Percentiles rank a stretch among this genome's conserved stretches.
Evolutionary conservation across 2,888 invertebrate species (phyloP).

Genomic region (Epsilonema sp.): DNA sequence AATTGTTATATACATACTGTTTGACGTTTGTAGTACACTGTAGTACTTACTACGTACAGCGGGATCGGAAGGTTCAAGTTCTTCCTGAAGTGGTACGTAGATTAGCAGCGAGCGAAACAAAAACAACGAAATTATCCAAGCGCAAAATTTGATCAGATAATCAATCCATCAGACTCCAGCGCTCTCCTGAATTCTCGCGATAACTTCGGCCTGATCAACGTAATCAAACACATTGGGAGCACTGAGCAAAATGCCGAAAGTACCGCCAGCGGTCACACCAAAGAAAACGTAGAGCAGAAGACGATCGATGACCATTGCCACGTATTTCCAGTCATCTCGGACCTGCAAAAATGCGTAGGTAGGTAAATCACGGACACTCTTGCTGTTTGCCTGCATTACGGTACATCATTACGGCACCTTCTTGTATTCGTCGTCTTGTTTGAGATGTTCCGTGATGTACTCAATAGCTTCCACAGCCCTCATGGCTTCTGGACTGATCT

Average conservation of each 20-base stretch:
- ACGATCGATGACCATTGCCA: constrained; percentile 36
- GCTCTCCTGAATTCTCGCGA: too few relatives aligned
- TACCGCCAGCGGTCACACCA: constrained; percentile 33
- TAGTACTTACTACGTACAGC: too few relatives aligned
- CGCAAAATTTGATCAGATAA: too few relatives aligned
- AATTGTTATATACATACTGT: too few relatives aligned
- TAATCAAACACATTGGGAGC: constrained; percentile 32
- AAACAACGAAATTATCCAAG: too few relatives aligned
- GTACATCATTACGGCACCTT: too few relatives aligned
- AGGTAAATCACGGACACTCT: background rate
- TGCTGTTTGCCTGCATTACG: too few relatives aligned
- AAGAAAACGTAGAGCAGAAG: constrained; percentile 35
- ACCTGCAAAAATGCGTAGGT: constrained; percentile 32
- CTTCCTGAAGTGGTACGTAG: too few relatives aligned
- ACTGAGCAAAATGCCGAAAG: constrained; percentile 32
- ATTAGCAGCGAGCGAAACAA: too few relatives aligned
- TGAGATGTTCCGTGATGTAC: constrained; percentile 89
- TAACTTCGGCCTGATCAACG: constrained; percentile 14
- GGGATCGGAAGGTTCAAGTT: too few relatives aligned
- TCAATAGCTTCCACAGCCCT: constrained; percentile 83
- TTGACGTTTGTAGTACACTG: too few relatives aligned
- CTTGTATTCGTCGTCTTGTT: constrained; percentile 93
- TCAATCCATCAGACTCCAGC: too few relatives aligned
- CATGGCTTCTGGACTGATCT: constrained; percentile 64
- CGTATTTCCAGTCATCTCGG: constrained; percentile 37